Percentiles rank a stretch among this genome's conserved stretches.
Evolutionary conservation across 2,113 vertebrate genomes (phyloP).

Genomic region (Chionodraco myersi): DNA sequence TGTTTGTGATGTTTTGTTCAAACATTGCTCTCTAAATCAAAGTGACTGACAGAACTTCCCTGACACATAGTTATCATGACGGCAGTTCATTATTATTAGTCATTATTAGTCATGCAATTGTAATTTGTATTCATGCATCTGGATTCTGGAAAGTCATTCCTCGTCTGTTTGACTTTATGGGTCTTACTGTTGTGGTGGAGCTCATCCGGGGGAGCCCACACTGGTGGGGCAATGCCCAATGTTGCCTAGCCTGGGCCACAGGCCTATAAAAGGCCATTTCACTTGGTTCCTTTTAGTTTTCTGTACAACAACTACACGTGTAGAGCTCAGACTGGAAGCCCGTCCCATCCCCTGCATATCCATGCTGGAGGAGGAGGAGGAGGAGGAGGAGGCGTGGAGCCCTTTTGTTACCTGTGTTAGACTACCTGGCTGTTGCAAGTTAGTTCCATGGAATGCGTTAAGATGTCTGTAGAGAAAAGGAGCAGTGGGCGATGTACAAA

Average conservation of each 20-base stretch:
- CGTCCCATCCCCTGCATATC: conserved; percentile 75
- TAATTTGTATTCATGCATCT: conserved; percentile 50
- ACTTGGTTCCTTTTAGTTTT: conserved; percentile 53
- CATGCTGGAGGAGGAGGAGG: conserved; percentile 64
- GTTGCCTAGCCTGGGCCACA: conserved; percentile 48
- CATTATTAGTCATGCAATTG: conserved; percentile 68
- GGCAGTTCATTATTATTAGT: conserved; percentile 62
- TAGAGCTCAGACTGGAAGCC: conserved; percentile 67
- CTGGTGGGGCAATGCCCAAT: conserved; percentile 58
- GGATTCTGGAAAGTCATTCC: conserved; percentile 66
- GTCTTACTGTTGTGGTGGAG: conserved; percentile 74
- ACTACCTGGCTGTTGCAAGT: conserved; percentile 76
- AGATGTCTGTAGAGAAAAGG: conserved; percentile 66
- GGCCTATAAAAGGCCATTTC: conserved; percentile 77
- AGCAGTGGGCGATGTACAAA: conserved; percentile 34
- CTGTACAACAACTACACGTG: conserved; percentile 80
- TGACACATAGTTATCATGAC: conserved; percentile 36
- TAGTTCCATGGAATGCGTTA: conserved; percentile 66
- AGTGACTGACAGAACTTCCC: conserved; percentile 32
- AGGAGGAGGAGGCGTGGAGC: conserved; percentile 74
- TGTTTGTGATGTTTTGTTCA: conserved; percentile 48
- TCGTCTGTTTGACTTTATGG: conserved; percentile 57
- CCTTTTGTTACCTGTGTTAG: conserved; percentile 82
- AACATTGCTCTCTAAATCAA: conserved; percentile 49
- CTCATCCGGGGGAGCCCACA: conserved; percentile 51